Evolutionary conservation across 2,888 invertebrate genomes (phyloP).

Genomic region (Autographa pulchrina): DNA sequence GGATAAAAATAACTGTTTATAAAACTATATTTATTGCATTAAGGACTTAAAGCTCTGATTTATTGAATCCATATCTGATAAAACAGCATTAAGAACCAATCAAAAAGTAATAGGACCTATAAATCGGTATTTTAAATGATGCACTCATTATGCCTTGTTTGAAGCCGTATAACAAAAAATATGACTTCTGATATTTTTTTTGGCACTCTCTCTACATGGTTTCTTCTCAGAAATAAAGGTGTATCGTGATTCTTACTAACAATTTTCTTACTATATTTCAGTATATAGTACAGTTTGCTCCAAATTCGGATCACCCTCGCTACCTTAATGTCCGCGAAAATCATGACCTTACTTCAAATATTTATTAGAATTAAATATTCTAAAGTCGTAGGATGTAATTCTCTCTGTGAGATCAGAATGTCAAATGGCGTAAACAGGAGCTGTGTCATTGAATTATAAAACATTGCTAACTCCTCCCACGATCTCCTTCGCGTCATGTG

Average conservation of each 20-base stretch:
- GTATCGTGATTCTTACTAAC: too few relatives aligned
- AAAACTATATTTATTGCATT: not conserved
- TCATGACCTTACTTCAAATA: too few relatives aligned
- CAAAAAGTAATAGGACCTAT: not conserved
- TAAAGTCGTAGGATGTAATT: not conserved
- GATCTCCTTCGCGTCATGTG: not conserved
- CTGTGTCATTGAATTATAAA: not conserved
- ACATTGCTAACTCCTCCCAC: constrained; percentile 3
- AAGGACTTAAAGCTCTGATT: not conserved
- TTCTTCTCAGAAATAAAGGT: too few relatives aligned
- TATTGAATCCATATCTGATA: not conserved
- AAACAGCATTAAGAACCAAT: not conserved
- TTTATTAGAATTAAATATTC: not conserved
- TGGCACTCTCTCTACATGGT: too few relatives aligned
- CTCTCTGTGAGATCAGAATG: constrained; percentile 3
- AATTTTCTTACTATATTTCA: too few relatives aligned
- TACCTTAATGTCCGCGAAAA: too few relatives aligned
- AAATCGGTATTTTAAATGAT: too few relatives aligned
- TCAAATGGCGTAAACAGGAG: constrained; percentile 1
- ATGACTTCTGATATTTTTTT: too few relatives aligned
- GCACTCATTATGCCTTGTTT: too few relatives aligned
- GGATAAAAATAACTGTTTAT: not conserved
- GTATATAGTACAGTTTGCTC: too few relatives aligned
- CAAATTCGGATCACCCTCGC: not conserved
- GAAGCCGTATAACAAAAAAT: too few relatives aligned